Evolutionary conservation across 2,113 vertebrate species (phyloP).

Genomic region (Misgurnus anguillicaudatus): DNA sequence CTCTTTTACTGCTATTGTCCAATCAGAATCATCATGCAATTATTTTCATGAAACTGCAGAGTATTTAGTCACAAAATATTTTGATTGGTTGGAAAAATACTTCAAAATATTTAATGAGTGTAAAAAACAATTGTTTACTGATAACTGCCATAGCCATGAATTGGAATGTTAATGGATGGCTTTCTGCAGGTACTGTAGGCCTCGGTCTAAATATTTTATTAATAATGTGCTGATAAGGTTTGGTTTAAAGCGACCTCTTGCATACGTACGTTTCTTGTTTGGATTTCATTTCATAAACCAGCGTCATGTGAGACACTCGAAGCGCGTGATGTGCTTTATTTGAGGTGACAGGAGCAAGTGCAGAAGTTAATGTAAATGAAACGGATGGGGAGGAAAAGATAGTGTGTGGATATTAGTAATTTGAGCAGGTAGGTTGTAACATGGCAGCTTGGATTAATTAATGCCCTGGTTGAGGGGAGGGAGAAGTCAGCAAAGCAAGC

Average conservation of each 20-base stretch:
- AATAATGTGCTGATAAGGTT: background rate
- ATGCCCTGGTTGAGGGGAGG: constrained; percentile 74
- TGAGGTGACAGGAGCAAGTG: constrained; percentile 26
- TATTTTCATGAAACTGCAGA: too few relatives aligned
- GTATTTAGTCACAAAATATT: too few relatives aligned
- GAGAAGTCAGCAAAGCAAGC: constrained; percentile 56
- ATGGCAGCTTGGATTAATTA: constrained; percentile 76
- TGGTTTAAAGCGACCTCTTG: background rate
- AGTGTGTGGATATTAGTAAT: constrained; percentile 54
- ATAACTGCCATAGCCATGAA: too few relatives aligned
- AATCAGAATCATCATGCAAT: too few relatives aligned
- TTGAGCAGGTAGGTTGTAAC: constrained; percentile 61
- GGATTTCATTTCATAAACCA: constrained; percentile 28
- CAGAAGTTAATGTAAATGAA: constrained; percentile 33
- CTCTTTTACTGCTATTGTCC: too few relatives aligned
- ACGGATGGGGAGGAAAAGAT: constrained; percentile 26
- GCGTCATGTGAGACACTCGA: background rate
- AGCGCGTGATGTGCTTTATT: constrained; percentile 17
- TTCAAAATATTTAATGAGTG: too few relatives aligned
- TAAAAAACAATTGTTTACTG: too few relatives aligned
- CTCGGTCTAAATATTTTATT: constrained; percentile 15
- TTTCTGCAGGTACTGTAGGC: too few relatives aligned
- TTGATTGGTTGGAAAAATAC: too few relatives aligned
- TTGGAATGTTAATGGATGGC: too few relatives aligned
- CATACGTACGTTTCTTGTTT: constrained; percentile 6